Evolutionary conservation across 2,797 vertebrate genomes (phyloP).

Genomic region (Ceryle rudis): DNA sequence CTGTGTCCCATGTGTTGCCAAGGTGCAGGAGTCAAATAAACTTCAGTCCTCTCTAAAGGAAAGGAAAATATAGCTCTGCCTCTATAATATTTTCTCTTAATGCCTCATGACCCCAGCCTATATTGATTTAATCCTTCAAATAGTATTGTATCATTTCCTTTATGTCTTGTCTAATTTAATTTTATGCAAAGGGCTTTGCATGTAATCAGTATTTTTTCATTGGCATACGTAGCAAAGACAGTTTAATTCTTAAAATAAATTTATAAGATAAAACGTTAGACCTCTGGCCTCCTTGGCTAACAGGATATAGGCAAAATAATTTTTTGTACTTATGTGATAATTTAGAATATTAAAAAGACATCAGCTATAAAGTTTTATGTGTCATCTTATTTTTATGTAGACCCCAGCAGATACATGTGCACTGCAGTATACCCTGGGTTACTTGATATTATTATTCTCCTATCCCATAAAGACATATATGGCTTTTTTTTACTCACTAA

Average conservation of each 20-base stretch:
- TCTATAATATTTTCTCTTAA: background rate
- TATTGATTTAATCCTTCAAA: constrained; percentile 17
- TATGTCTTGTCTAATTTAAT: constrained; percentile 17
- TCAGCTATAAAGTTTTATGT: background rate
- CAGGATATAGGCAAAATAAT: background rate
- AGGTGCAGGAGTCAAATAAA: background rate
- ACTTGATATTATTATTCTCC: background rate
- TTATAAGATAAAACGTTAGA: background rate
- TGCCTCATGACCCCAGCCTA: background rate
- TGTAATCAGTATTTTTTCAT: constrained; percentile 27
- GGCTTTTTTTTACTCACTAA: background rate
- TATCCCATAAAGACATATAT: background rate
- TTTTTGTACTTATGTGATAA: constrained; percentile 23
- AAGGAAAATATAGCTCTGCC: background rate
- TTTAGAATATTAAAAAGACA: constrained; percentile 37
- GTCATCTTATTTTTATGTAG: background rate
- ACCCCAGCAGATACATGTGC: background rate
- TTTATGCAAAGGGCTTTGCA: background rate
- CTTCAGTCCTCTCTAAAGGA: background rate
- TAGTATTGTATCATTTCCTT: background rate
- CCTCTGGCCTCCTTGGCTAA: background rate
- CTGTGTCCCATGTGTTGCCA: background rate
- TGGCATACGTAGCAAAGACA: background rate
- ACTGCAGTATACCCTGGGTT: background rate
- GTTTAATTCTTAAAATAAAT: constrained; percentile 19